Evolutionary conservation across 2,888 invertebrate genomes (phyloP).

Genomic region (Polietes domitor): DNA sequence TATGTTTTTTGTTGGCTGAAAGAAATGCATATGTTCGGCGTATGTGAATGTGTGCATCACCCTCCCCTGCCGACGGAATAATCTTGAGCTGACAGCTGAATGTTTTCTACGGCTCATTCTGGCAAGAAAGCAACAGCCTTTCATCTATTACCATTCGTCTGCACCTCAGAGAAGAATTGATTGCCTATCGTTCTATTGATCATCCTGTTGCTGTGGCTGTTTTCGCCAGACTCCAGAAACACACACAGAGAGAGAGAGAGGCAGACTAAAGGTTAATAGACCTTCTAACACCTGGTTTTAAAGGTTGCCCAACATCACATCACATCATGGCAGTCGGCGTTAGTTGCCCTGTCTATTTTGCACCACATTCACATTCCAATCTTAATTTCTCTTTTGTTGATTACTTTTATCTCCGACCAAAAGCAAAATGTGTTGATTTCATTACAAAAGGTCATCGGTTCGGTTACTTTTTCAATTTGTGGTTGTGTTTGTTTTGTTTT

Average conservation of each 20-base stretch:
- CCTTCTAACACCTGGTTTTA: slow-evolving; percentile 52
- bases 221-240: background rate
- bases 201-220: slow-evolving; percentile 26
- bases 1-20: background rate
- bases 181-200: slow-evolving; percentile 11
- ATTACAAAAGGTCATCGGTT: slow-evolving; percentile 53
- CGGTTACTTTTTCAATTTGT: slow-evolving; percentile 24
- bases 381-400: background rate
- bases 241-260: background rate
- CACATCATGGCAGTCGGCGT: background rate
- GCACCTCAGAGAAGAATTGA: background rate
- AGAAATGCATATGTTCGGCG: slow-evolving; percentile 9
- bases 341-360: background rate
- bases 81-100: slow-evolving; percentile 55
- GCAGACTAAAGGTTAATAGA: slow-evolving; percentile 29
- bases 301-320: slow-evolving; percentile 4
- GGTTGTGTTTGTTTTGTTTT: slow-evolving; percentile 20
- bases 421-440: slow-evolving; percentile 45
- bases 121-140: background rate
- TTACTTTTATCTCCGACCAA: background rate
- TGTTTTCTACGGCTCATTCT: slow-evolving; percentile 5
- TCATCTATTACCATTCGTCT: background rate
- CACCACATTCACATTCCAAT: background rate
- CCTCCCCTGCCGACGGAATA: background rate
- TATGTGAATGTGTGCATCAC: background rate